phyloP scores from a whole-genome alignment of 2,888 invertebrate genomes.

The Dorcus parallelipipedus region DNA sequence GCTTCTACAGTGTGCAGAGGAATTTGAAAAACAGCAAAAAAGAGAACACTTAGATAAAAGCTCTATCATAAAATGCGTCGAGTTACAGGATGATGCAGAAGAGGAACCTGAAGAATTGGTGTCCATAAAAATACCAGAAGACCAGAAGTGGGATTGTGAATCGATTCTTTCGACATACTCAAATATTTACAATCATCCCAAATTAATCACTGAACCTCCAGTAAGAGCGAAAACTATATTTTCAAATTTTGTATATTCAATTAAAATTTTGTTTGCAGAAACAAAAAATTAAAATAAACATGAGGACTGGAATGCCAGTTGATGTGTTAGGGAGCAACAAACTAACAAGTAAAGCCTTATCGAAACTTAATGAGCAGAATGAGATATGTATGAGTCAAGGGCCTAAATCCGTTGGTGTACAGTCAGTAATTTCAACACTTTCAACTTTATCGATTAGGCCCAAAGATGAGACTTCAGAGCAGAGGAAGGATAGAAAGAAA shows the following conservation, averaged over 20 bases:
- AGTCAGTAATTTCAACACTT: slow-evolving; percentile 65
- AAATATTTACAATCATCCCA: slow-evolving; percentile 89
- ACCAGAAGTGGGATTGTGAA: slow-evolving; percentile 86
- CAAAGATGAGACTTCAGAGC: slow-evolving; percentile 75
- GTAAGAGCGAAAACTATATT: slow-evolving; percentile 38
- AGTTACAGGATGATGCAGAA: slow-evolving; percentile 31
- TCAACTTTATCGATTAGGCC: slow-evolving; percentile 67
- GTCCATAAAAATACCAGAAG: slow-evolving; percentile 59
- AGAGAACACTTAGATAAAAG: slow-evolving; percentile 57
- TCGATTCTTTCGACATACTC: slow-evolving; percentile 88
- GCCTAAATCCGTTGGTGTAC: slow-evolving; percentile 57
- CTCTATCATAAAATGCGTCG: slow-evolving; percentile 33
- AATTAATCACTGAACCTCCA: slow-evolving; percentile 73
- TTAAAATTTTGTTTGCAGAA: slow-evolving; percentile 29
- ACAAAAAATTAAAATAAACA: slow-evolving; percentile 66
- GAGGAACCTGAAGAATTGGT: slow-evolving; percentile 57
- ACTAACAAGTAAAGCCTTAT: slow-evolving; percentile 67
- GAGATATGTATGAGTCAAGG: slow-evolving; percentile 45
- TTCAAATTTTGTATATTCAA: slow-evolving; percentile 3
- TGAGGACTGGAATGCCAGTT: slow-evolving; percentile 71
- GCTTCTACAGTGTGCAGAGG: slow-evolving; percentile 68
- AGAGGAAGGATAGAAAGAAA: slow-evolving; percentile 73
- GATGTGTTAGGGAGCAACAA: slow-evolving; percentile 61
- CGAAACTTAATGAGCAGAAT: slow-evolving; percentile 56
- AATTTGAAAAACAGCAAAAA: slow-evolving; percentile 65